Evolutionary conservation across 2,113 vertebrate genomes (phyloP).

Genomic region (Myotis lucifugus): DNA sequence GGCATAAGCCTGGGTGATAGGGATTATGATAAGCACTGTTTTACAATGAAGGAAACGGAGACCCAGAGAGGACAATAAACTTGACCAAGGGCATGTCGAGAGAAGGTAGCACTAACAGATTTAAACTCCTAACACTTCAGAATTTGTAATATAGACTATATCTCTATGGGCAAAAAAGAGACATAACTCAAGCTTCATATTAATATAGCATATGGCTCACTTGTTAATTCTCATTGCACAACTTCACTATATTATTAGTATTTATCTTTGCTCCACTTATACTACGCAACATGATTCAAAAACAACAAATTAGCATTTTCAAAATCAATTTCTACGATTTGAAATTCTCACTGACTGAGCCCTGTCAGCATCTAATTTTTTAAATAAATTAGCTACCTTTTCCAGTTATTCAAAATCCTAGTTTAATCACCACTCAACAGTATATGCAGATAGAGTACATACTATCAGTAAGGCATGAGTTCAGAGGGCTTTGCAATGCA

Average conservation of each 20-base stretch:
- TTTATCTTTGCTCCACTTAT: not conserved
- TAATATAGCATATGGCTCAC: not conserved
- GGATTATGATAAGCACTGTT: not conserved
- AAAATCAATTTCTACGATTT: not conserved
- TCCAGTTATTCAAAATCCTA: not conserved
- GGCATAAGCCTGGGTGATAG: not conserved
- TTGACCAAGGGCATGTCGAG: not conserved
- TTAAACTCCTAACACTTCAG: not conserved
- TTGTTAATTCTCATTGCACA: not conserved
- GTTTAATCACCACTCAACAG: not conserved
- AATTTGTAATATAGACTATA: not conserved
- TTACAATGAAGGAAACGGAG: not conserved
- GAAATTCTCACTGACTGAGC: not conserved
- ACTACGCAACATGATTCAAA: not conserved
- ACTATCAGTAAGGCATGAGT: not conserved
- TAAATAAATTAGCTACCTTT: not conserved
- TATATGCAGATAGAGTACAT: not conserved
- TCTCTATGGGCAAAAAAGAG: not conserved
- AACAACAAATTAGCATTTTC: not conserved
- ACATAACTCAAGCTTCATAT: not conserved
- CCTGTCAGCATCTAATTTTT: not conserved
- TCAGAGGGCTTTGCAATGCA: not conserved
- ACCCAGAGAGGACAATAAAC: not conserved
- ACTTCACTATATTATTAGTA: constrained; percentile 1
- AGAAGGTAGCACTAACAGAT: not conserved